Conservation (phyloP, 1,140 invertebrate genomes). For the Drusus annulatus region DNA sequence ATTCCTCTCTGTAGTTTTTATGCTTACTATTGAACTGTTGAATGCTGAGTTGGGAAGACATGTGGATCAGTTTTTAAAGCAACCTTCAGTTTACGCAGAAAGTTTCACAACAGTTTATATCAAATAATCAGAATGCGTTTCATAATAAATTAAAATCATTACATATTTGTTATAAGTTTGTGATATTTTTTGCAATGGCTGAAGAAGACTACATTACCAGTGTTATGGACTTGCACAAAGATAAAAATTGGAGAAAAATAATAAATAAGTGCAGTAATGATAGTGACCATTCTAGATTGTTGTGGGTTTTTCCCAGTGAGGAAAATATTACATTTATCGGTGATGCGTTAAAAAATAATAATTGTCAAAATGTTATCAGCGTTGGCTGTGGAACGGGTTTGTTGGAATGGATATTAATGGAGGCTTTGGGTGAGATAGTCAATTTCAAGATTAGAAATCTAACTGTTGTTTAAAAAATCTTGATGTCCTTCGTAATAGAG, state of each 20-base stretch:
- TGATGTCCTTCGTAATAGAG: too few species aligned
- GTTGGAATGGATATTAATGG: conserved; percentile 68
- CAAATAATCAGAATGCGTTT: too few species aligned
- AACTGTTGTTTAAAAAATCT: too few species aligned
- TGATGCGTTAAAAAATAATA: conserved; percentile 59
- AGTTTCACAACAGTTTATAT: too few species aligned
- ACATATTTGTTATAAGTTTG: too few species aligned
- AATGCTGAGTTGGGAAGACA: too few species aligned
- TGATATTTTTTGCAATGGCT: neutral
- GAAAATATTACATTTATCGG: conserved; percentile 65
- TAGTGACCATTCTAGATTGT: conserved; percentile 64
- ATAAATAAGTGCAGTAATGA: conserved; percentile 63
- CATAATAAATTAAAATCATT: too few species aligned
- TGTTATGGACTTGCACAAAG: conserved; percentile 44
- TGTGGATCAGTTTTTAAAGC: too few species aligned
- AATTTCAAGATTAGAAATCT: too few species aligned
- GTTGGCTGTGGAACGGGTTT: conserved; percentile 69
- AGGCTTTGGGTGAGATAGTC: conserved; percentile 63
- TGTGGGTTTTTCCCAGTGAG: conserved; percentile 69
- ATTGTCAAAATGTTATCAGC: conserved; percentile 64
- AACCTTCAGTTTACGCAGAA: too few species aligned
- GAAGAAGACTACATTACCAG: conserved; percentile 31
- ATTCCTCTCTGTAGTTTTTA: too few species aligned
- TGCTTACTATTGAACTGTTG: too few species aligned
- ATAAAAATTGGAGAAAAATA: conserved; percentile 65